Base-by-base conservation (phyloP, 2,797 vertebrate species). In the Sphenodon punctatus region DNA sequence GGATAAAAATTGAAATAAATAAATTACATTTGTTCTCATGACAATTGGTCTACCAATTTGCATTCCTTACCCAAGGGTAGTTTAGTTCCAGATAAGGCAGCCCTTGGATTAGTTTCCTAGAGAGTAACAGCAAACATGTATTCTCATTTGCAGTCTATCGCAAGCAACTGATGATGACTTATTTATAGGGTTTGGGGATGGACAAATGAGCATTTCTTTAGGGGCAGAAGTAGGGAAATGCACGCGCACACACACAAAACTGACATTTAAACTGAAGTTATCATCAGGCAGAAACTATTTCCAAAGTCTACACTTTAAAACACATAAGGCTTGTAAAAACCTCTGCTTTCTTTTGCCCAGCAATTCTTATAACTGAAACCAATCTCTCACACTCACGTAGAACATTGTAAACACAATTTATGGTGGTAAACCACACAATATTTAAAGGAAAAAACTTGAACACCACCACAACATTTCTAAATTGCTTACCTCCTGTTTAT, bases 361-460 rank as follows among this genome's bases (percentile, higher is more conserved):
- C 23, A 71, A 78, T 56, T 71, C 42, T 30, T 84, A 67, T 60
- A 71, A 67, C 86, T 77, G 65, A 83, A 83, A 58, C 17, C 2
- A 0, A 61, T 73, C 41, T 46, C n/a, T 49, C 55, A 70, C 20
- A 22, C 72, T 59, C 1, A 0, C 36, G 65, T 32, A 65, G 64
- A 60, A 36, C 45, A 64, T 14, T 55, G 22, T 43, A 81, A 67
- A 69, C 61, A 55, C 14, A 42, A 51, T 60, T 34, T 48, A 19
- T 45, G 16, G 46, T 36, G 78, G 32, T 4, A 32, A n/a, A 78
- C 71, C 2, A 55, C 13, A 10, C 5, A 80, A 25, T 12, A 53
- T 25, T 42, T 30, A 59, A 74, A n/a, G 46, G 34, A 25, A 30
- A 82, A 32, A 45, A 42, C 34, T 43, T 71, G 4, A 34, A 39